phyloP scores from a whole-genome alignment of 35 echinoderm and acorn worm species.

The Stichopus chloronotus region DNA sequence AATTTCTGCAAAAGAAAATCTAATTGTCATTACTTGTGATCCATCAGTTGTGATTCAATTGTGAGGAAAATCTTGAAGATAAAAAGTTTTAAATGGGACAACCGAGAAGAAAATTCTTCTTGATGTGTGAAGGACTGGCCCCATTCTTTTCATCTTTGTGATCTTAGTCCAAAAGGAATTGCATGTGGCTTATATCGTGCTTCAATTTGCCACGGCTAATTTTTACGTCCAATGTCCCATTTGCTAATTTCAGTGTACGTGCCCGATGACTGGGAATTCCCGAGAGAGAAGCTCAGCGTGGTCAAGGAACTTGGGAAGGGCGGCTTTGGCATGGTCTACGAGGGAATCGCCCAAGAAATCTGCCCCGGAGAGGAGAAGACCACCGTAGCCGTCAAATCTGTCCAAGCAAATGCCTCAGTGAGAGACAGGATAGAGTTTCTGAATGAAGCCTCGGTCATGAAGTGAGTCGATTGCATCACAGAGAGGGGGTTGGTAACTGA shows the following conservation, averaged over 20 bases:
- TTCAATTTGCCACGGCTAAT: too few species aligned
- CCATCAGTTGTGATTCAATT: too few species aligned
- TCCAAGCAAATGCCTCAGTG: conserved; percentile 95
- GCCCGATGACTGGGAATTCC: conserved; percentile 90
- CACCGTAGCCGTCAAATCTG: conserved; percentile 88
- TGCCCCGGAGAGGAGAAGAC: conserved; percentile 71
- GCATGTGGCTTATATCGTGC: too few species aligned
- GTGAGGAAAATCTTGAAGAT: too few species aligned
- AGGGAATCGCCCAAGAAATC: conserved; percentile 76
- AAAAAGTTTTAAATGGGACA: too few species aligned
- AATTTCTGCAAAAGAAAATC: too few species aligned
- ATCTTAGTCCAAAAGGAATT: too few species aligned
- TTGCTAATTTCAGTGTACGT: conserved; percentile 84
- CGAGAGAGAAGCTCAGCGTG: conserved; percentile 79
- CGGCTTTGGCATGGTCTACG: conserved; percentile 95
- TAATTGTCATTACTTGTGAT: too few species aligned
- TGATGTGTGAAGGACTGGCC: too few species aligned
- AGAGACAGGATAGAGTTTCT: conserved; percentile 97
- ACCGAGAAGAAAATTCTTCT: too few species aligned
- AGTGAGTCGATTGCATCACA: neutral
- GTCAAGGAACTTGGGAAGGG: conserved; percentile 92
- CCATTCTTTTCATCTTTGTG: too few species aligned
- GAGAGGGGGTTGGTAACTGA: too few species aligned
- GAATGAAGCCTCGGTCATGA: conserved; percentile 93
- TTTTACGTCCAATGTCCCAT: neutral